Base-by-base conservation (phyloP, 2,888 invertebrate genomes). In the Globia sparganii region DNA sequence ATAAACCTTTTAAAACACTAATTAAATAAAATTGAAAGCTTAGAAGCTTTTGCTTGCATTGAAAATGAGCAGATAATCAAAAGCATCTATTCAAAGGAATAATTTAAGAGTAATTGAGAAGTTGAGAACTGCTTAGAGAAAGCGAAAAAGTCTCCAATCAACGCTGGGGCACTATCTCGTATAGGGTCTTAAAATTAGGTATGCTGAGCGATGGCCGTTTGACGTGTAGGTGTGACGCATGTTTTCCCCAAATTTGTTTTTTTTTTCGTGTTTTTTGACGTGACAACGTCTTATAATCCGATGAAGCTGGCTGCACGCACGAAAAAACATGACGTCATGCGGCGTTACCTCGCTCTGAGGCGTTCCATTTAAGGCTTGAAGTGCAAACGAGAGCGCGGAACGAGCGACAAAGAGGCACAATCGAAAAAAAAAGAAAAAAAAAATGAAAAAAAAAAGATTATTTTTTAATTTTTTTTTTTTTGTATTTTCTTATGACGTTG, bases 1-100 rank as follows among this genome's bases (percentile, higher is more conserved):
- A 49, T 49, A 82, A 68, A 40, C 34, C 25, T 68, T 56, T 77
- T 83, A 70, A 83, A 69, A 53, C n/a, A 83, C 72, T 69, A 78
- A 84, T 68, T 68, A 46, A 82, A 84, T 80, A 80, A 64, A 66
- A 80, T 78, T 62, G 49, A 78, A 72, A 74, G 64, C 74, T 84
- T 28, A 74, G 74, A 74, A 62, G 74, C 70, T 71, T 78, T 61
- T 37, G 46, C 61, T 80, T 25, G 64, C 28, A 64, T 65, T 74
- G 71, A 84, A 74, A 81, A 59, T 43, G 43, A 53, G 62, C 21
- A 28, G 49, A 74, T 67, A 68, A 68, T 84, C 68, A 72, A 80
- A 82, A 80, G 64, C 56, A 28, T 59, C 40, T 68, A 31, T 84
- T 80, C 74, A 81, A 81, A 83, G 72, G 58, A 70, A 69, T 83